A percentile compares a stretch with the other conserved stretches of the same genome.
phyloP scores from a whole-genome alignment of 2,888 invertebrate species.

The Scaptomyza caliginosa region DNA sequence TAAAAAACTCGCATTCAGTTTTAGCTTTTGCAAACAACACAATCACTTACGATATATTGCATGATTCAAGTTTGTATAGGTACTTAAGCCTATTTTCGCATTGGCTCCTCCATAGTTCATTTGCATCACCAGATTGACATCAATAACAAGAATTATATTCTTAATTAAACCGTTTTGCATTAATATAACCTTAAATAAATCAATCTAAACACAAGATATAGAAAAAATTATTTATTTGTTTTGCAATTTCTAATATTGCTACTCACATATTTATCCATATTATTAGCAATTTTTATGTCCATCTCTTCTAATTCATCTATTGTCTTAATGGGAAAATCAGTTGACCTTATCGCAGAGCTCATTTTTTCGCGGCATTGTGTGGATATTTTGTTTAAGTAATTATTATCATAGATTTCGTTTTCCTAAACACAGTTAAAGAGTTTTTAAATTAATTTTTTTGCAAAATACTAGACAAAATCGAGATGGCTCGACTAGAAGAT shows the following conservation, averaged over 20 bases:
- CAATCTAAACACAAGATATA: constrained; percentile 16
- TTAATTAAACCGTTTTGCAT: constrained; percentile 37
- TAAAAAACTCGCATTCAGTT: not conserved
- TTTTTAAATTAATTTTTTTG: not conserved
- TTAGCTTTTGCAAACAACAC: not conserved
- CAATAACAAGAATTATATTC: constrained; percentile 41
- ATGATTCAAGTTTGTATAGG: constrained; percentile 14
- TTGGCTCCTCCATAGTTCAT: constrained; percentile 43
- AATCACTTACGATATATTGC: constrained; percentile 3
- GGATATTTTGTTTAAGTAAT: not conserved
- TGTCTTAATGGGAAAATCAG: constrained; percentile 38
- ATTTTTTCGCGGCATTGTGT: constrained; percentile 16
- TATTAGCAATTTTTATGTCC: constrained; percentile 37
- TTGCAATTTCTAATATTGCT: not conserved
- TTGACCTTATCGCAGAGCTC: constrained; percentile 16
- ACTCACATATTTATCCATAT: constrained; percentile 44
- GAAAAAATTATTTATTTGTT: not conserved
- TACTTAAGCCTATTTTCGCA: constrained; percentile 34
- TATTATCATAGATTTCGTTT: not conserved
- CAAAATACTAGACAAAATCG: not conserved
- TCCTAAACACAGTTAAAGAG: not conserved
- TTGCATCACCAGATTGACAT: constrained; percentile 30
- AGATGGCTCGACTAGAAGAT: not conserved
- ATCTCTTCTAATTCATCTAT: constrained; percentile 31
- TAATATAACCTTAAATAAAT: constrained; percentile 31